Conservation (phyloP, 2,113 vertebrate species). For the Hydrolagus affinis region DNA sequence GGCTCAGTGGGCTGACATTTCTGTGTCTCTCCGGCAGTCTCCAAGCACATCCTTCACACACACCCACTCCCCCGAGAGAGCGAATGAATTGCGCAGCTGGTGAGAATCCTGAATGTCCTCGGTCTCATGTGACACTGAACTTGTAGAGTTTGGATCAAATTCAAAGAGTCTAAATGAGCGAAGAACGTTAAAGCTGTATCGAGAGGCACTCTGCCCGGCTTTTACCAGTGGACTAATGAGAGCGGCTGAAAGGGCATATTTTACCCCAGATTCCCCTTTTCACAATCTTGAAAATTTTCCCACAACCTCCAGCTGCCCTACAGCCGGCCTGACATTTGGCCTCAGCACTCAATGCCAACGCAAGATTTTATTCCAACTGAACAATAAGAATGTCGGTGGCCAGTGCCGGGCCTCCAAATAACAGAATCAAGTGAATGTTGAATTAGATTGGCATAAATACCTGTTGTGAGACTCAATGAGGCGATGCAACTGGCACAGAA, state of each 20-base stretch:
- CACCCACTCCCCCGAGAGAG: neutral
- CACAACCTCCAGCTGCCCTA: neutral
- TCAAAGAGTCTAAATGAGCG: neutral
- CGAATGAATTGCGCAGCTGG: neutral
- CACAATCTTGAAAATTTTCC: conserved; percentile 2
- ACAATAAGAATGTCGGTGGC: neutral
- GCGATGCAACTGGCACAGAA: no score
- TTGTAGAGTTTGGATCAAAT: conserved; percentile 6
- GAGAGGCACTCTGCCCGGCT: neutral
- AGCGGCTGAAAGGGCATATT: neutral
- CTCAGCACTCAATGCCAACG: neutral
- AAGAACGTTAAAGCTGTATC: neutral
- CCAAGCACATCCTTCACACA: neutral
- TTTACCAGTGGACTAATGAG: neutral
- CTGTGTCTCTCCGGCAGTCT: neutral
- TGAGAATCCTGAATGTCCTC: neutral
- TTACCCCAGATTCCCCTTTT: neutral
- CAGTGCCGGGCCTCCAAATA: neutral
- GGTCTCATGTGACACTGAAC: neutral
- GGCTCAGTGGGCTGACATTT: neutral
- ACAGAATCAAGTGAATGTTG: neutral
- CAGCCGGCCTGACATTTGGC: no score
- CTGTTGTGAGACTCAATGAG: neutral
- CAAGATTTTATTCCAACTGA: neutral
- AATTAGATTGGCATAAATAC: conserved; percentile 4